These are phyloP conservation scores for Tupiocoris notatus DNA, from an alignment of 2,888 invertebrate genomes.

Conservation along the genomic window DNA sequence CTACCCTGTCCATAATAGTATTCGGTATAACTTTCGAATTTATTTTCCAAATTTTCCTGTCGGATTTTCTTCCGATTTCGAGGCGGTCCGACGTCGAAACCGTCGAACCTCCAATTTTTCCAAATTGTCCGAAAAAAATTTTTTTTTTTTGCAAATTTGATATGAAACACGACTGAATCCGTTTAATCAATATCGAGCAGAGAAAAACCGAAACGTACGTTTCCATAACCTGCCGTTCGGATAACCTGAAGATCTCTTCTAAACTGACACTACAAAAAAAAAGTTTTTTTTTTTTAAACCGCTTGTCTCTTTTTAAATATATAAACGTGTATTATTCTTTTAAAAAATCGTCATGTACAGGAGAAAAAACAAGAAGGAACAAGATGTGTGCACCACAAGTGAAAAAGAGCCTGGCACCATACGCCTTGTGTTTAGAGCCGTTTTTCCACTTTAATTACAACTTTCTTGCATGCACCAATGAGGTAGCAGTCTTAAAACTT, in stretches of 20 bases:
- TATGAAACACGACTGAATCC: background rate
- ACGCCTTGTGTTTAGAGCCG: constrained; percentile 39
- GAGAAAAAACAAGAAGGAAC: constrained; percentile 48
- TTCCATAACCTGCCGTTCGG: background rate
- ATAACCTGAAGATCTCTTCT: constrained; percentile 12
- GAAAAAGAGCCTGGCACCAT: constrained; percentile 47
- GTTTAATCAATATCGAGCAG: background rate
- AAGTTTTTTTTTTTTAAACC: constrained; percentile 2
- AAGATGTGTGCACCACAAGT: constrained; percentile 48
- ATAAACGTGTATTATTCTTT: constrained; percentile 26
- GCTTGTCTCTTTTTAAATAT: constrained; percentile 20
- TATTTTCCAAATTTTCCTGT: background rate
- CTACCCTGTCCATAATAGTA: constrained; percentile 48
- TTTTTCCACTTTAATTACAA: constrained; percentile 33
- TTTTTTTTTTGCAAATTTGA: background rate
- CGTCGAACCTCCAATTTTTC: background rate
- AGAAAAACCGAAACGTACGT: background rate
- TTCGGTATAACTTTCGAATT: constrained; percentile 34
- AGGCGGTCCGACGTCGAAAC: background rate
- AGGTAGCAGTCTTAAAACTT: constrained; percentile 48
- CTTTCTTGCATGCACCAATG: constrained; percentile 48
- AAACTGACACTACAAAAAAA: constrained; percentile 35
- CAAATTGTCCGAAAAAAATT: background rate
- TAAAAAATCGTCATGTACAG: constrained; percentile 21
- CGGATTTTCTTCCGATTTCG: no score